Conservation (phyloP, 2,797 vertebrate species). For the Petrocephalus schoutedeni region DNA sequence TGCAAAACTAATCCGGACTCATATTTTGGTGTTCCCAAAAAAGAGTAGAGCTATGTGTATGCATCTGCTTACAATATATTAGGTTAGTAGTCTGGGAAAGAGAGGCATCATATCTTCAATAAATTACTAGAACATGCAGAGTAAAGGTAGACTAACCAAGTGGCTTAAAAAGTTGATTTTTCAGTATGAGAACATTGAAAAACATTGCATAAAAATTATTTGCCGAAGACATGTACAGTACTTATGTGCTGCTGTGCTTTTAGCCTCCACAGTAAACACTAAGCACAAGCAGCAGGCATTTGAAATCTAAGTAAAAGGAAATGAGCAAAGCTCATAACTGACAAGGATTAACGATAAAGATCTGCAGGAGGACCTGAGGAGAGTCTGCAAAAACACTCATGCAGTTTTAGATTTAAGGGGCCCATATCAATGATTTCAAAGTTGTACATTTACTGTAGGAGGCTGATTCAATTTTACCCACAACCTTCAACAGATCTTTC, state of each 20-base stretch:
- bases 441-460: background rate
- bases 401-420: background rate
- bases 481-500: background rate
- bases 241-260: background rate
- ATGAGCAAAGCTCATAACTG: background rate
- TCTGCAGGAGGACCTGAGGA: conserved; percentile 16
- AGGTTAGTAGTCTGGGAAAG: background rate
- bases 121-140: background rate
- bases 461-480: conserved; percentile 4
- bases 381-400: background rate
- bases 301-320: conserved; percentile 23
- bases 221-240: background rate
- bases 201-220: background rate
- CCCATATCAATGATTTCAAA: background rate
- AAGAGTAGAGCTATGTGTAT: background rate
- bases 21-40: background rate
- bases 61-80: background rate
- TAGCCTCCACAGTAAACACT: background rate
- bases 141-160: background rate
- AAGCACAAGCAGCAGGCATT: background rate
- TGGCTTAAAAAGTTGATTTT: background rate
- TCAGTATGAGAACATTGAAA: background rate
- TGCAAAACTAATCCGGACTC: background rate
- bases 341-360: conserved; percentile 13
- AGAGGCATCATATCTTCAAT: background rate